Percentiles rank a stretch among this genome's conserved stretches.
Conservation (phyloP, 2,113 vertebrate species). For the Aythya baeri region DNA sequence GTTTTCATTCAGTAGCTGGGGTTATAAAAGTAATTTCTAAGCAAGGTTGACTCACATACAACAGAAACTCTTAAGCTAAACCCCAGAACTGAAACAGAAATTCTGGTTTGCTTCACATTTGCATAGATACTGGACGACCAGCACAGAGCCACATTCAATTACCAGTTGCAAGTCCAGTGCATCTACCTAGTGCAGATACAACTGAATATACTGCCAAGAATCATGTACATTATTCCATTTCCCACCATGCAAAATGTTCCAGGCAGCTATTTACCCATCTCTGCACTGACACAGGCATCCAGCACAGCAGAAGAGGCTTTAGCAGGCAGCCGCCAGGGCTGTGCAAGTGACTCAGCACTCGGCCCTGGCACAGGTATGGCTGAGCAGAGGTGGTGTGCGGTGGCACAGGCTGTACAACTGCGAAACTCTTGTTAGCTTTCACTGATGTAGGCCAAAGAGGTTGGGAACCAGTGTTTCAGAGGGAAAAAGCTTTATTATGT, state of each 20-base stretch:
- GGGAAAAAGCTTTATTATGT: not conserved
- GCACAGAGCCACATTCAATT: not conserved
- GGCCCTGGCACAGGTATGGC: not conserved
- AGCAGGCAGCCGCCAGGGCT: fast-evolving
- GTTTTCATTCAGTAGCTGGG: not conserved
- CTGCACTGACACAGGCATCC: not conserved
- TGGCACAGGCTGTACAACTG: not conserved
- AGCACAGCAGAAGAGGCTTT: not conserved
- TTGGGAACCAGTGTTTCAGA: not conserved
- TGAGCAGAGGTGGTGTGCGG: fast-evolving
- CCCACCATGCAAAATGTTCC: not conserved
- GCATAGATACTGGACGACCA: fast-evolving
- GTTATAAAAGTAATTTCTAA: not conserved
- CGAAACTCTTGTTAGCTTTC: not conserved
- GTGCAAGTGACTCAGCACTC: not conserved
- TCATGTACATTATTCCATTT: not conserved
- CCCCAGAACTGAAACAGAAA: not conserved
- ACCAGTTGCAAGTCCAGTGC: not conserved
- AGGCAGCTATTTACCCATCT: not conserved
- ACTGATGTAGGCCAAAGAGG: not conserved
- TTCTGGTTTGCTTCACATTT: not conserved
- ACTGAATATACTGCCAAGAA: not conserved
- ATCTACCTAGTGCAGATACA: not conserved
- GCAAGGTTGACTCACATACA: not conserved
- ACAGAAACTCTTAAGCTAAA: not conserved